Percentiles rank a stretch among this genome's conserved stretches.
Conservation (phyloP, 2,797 vertebrate genomes). For the Neosalanx taihuensis region DNA sequence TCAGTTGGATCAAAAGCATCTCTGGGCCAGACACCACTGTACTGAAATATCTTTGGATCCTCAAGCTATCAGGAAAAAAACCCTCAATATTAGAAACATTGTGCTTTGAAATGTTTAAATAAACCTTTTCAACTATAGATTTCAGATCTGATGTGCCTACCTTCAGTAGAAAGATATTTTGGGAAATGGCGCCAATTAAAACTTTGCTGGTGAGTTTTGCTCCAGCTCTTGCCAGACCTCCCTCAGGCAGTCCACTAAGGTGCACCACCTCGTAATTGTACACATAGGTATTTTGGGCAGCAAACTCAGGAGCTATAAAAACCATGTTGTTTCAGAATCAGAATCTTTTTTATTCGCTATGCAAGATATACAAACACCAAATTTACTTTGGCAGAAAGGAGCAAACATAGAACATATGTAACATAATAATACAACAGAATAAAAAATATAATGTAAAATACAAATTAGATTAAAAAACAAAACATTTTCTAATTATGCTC, state of each 20-base stretch:
- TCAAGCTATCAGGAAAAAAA: conserved; percentile 49
- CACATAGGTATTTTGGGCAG: conserved; percentile 60
- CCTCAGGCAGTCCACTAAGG: conserved; percentile 71
- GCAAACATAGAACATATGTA: no score
- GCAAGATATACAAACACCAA: no score
- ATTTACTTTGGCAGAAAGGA: no score
- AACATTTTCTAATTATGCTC: neutral
- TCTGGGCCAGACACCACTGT: conserved; percentile 76
- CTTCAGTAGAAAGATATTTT: conserved; percentile 71
- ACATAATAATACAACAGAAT: no score
- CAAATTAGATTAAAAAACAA: no score
- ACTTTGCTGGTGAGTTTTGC: conserved; percentile 77
- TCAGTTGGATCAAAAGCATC: conserved; percentile 64
- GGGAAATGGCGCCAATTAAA: conserved; percentile 63
- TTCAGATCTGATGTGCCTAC: conserved; percentile 51
- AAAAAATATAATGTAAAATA: no score
- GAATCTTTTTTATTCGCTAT: no score
- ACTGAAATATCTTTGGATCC: conserved; percentile 61
- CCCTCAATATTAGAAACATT: neutral
- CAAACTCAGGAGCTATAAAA: conserved; percentile 67
- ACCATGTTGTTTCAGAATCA: neutral
- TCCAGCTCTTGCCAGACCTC: conserved; percentile 74
- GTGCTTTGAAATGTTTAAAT: no score
- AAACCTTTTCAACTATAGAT: no score
- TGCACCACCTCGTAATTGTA: conserved; percentile 75